Evolutionary conservation across 2,888 invertebrate species (phyloP).

Genomic region (Pardosa pseudoannulata): DNA sequence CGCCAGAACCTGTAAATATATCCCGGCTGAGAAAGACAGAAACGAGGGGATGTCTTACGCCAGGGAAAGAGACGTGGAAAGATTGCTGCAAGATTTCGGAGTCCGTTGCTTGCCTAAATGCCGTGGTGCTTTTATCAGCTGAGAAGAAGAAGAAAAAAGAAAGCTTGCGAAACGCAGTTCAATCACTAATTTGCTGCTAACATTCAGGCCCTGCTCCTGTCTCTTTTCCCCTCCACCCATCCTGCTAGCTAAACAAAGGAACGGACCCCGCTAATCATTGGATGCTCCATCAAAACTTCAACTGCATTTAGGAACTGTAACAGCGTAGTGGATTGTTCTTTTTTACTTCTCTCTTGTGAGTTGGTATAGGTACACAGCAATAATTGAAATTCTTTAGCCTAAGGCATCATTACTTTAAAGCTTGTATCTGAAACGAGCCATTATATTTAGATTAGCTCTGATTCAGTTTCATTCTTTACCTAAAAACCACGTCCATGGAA

Average conservation of each 20-base stretch:
- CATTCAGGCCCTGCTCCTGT: not conserved
- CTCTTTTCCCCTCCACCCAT: not conserved
- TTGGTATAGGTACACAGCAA: too few relatives aligned
- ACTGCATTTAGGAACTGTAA: not conserved
- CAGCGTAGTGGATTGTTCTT: too few relatives aligned
- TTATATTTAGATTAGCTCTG: too few relatives aligned
- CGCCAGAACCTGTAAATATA: not conserved
- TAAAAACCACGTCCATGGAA: too few relatives aligned
- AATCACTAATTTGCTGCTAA: not conserved
- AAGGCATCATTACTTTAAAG: too few relatives aligned
- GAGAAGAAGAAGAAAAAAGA: not conserved
- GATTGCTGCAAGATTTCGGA: not conserved
- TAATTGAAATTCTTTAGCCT: too few relatives aligned
- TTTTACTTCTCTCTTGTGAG: too few relatives aligned
- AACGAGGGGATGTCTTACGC: not conserved
- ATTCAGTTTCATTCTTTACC: too few relatives aligned
- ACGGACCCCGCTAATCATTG: not conserved
- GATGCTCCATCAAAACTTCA: not conserved
- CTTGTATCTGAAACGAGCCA: too few relatives aligned
- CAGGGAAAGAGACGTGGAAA: not conserved
- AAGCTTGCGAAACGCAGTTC: not conserved
- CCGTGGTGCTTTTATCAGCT: not conserved
- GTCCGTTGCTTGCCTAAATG: conserved; percentile 5
- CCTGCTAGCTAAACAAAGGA: not conserved
- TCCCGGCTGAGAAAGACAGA: not conserved